These are phyloP conservation scores for Burhinus oedicnemus DNA, from an alignment of 2,113 vertebrate genomes.

Conservation along the genomic window DNA sequence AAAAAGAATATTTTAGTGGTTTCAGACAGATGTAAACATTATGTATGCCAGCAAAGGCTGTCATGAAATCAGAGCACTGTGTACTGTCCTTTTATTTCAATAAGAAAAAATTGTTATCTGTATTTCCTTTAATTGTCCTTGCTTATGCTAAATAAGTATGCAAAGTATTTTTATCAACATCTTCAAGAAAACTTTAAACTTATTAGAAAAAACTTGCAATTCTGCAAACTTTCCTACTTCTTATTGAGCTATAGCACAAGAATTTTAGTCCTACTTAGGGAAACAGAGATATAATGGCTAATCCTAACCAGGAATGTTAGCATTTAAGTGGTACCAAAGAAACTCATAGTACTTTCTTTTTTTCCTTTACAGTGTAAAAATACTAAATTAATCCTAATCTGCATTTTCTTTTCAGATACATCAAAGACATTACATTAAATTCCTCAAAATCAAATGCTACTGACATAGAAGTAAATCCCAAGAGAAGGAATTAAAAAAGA, in stretches of 20 bases:
- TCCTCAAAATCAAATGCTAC: conserved; percentile 37
- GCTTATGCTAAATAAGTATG: neutral
- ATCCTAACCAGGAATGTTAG: neutral
- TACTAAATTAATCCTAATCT: conserved; percentile 37
- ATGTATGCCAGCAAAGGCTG: neutral
- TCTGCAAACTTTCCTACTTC: neutral
- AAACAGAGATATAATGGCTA: neutral
- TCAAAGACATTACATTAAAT: conserved; percentile 3
- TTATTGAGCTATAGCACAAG: neutral
- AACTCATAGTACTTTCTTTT: neutral
- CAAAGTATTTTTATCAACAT: neutral
- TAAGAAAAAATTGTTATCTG: neutral
- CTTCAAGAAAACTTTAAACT: neutral
- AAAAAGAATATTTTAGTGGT: neutral
- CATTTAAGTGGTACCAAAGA: neutral
- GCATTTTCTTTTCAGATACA: conserved; percentile 46
- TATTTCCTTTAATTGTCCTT: neutral
- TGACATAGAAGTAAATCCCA: conserved; percentile 46
- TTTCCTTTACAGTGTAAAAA: neutral
- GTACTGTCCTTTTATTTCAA: neutral
- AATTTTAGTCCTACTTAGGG: neutral
- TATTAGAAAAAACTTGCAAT: neutral
- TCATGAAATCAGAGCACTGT: neutral
- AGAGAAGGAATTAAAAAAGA: neutral
- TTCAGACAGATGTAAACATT: neutral